Conservation (phyloP, 2,888 invertebrate species). For the Lordiphosa fenestrarum region DNA sequence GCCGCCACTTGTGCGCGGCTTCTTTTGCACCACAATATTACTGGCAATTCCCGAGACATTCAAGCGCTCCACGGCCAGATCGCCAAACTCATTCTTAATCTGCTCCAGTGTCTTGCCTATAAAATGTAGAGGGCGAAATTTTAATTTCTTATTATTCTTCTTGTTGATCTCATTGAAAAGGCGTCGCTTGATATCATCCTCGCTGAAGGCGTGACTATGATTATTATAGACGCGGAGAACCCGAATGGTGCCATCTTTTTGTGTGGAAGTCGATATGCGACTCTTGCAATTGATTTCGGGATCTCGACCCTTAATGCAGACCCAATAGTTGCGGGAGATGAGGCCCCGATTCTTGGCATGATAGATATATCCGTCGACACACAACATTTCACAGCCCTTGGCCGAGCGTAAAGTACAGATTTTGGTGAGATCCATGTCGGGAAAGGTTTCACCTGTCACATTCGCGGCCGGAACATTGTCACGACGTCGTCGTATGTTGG, state of each 20-base stretch:
- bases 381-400: conserved; percentile 75
- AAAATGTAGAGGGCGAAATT: conserved; percentile 62
- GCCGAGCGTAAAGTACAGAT: conserved; percentile 75
- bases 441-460: conserved; percentile 7
- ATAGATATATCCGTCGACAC: conserved; percentile 75
- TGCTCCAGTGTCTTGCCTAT: conserved; percentile 66
- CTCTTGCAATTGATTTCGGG: conserved; percentile 70
- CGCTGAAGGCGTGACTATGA: conserved; percentile 68
- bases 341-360: conserved; percentile 70
- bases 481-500: conserved; percentile 46
- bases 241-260: conserved; percentile 64
- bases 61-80: conserved; percentile 60
- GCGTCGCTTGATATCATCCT: conserved; percentile 72
- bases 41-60: conserved; percentile 45
- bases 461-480: conserved; percentile 7
- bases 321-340: conserved; percentile 74
- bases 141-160: conserved; percentile 59
- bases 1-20: conserved; percentile 39
- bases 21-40: conserved; percentile 59
- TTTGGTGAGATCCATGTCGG: conserved; percentile 68
- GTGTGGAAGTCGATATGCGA: conserved; percentile 70
- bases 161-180: conserved; percentile 72
- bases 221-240: conserved; percentile 69
- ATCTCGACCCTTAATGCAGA: conserved; percentile 75
- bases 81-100: conserved; percentile 69